Percentiles rank a stretch among this genome's conserved stretches.
Conservation (phyloP, 2,797 vertebrate genomes). For the Delichon dasypus region DNA sequence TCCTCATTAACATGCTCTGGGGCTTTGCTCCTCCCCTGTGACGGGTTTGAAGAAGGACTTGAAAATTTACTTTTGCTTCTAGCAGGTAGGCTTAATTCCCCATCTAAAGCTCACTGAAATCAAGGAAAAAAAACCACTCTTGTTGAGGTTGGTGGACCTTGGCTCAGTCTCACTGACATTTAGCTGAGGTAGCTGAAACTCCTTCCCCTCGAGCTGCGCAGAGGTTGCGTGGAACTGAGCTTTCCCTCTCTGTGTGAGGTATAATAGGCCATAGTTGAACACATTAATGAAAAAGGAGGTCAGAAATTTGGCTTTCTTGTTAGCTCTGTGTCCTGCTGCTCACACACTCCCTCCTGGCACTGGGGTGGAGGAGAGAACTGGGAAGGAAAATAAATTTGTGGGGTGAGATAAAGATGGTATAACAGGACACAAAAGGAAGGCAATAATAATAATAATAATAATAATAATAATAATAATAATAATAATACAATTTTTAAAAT, state of each 20-base stretch:
- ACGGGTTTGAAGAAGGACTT: background rate
- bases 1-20: background rate
- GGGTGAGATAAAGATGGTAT: background rate
- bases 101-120: background rate
- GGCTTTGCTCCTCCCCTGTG: background rate
- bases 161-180: background rate
- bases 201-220: background rate
- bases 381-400: background rate
- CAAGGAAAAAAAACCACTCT: background rate
- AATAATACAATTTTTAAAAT: too few species aligned
- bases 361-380: background rate
- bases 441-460: background rate
- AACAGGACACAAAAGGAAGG: background rate
- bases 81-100: background rate
- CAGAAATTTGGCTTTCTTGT: background rate
- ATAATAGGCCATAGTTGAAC: background rate
- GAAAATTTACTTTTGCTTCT: background rate
- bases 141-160: background rate
- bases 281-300: background rate
- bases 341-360: accelerated
- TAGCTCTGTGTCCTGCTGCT: background rate
- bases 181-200: background rate
- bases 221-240: background rate
- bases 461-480: too few species aligned
- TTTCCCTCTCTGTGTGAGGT: background rate